phyloP scores from a whole-genome alignment of 1,140 invertebrate genomes.

The Zaprionus africanus region DNA sequence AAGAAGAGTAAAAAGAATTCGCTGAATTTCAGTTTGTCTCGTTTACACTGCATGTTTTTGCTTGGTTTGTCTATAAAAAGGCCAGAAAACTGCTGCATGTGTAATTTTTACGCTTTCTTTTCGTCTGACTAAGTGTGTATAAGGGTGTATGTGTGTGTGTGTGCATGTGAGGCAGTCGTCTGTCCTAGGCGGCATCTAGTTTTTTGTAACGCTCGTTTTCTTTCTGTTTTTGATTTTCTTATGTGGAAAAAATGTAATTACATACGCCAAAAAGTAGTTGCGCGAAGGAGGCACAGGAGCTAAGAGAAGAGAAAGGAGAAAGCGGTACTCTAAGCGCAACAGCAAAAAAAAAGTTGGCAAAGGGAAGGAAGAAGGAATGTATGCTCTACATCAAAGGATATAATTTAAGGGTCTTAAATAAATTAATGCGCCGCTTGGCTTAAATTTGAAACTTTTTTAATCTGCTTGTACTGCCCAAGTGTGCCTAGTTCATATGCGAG shows the following conservation, averaged over 20 bases:
- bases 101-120: conserved; percentile 74
- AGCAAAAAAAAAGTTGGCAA: conserved; percentile 28
- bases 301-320: not conserved
- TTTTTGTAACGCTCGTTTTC: conserved; percentile 30
- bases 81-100: conserved; percentile 73
- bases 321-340: conserved; percentile 49
- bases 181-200: conserved; percentile 40
- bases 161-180: not conserved
- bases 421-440: conserved; percentile 72
- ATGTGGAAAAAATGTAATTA: conserved; percentile 77
- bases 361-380: conserved; percentile 59
- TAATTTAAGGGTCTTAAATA: conserved; percentile 82
- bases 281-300: conserved; percentile 24
- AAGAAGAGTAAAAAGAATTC: not conserved
- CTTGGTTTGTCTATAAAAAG: conserved; percentile 47
- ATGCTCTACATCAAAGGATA: conserved; percentile 80
- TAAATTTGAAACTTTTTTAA: conserved; percentile 82
- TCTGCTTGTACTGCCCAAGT: conserved; percentile 55
- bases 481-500: conserved; percentile 4
- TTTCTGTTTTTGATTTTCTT: conserved; percentile 51
- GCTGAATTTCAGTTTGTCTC: not conserved
- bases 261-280: conserved; percentile 75
- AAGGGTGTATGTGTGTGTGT: not conserved
- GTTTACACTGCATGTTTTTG: conserved; percentile 11
- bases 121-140: conserved; percentile 31